Conservation (phyloP, 2,113 vertebrate genomes). For the Picathartes gymnocephalus region DNA sequence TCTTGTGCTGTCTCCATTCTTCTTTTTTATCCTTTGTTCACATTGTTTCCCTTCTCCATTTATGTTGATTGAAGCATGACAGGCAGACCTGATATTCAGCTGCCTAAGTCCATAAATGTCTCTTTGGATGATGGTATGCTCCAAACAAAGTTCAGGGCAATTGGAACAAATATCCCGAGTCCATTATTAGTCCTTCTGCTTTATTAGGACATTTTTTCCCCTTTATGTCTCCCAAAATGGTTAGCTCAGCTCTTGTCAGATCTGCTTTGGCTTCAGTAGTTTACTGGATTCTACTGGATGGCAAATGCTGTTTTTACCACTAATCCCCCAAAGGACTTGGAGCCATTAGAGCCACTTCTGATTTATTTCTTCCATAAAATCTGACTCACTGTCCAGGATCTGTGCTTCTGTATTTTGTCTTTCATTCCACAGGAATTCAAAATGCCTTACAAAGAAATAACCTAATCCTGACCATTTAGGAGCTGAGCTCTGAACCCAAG, state of each 20-base stretch:
- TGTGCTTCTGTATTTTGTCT: background rate
- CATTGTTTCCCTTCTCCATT: conserved; percentile 24
- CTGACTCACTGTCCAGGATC: background rate
- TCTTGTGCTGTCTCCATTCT: conserved; percentile 28
- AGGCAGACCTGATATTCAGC: conserved; percentile 12
- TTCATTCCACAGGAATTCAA: background rate
- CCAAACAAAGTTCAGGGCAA: conserved; percentile 34
- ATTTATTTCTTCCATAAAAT: background rate
- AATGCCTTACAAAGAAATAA: background rate
- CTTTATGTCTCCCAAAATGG: background rate
- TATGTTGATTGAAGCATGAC: conserved; percentile 15
- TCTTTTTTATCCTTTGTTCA: conserved; percentile 49
- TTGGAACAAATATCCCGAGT: conserved; percentile 26
- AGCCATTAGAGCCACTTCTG: background rate
- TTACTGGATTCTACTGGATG: background rate
- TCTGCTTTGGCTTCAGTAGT: background rate
- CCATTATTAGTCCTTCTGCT: conserved; percentile 12
- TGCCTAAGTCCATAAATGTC: conserved; percentile 46
- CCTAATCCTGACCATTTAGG: background rate
- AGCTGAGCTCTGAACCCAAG: background rate
- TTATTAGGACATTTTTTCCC: background rate
- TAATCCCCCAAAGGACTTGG: background rate
- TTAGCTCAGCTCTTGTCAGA: background rate
- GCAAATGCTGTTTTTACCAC: background rate
- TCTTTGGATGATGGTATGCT: background rate